Percentiles rank a stretch among this genome's conserved stretches.
Conservation (phyloP, 2,113 vertebrate genomes). For the Strix uralensis region DNA sequence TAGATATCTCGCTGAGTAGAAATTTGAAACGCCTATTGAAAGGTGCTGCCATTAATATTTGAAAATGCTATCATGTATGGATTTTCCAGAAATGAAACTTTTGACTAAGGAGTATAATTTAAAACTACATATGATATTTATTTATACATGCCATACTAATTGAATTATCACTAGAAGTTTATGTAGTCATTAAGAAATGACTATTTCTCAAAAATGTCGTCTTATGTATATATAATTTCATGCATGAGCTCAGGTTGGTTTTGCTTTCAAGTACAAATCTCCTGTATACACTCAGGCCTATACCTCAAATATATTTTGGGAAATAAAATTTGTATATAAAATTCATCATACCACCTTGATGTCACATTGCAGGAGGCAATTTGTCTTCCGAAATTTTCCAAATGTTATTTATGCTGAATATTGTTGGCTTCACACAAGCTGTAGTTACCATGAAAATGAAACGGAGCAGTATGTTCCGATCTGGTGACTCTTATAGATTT, state of each 20-base stretch:
- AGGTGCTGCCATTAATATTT: neutral
- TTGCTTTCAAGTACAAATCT: neutral
- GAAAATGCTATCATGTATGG: neutral
- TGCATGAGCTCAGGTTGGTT: neutral
- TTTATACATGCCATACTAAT: neutral
- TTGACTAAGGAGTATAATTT: neutral
- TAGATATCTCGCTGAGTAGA: neutral
- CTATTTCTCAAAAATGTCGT: neutral
- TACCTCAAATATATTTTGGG: neutral
- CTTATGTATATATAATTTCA: neutral
- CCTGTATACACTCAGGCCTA: neutral
- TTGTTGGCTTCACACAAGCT: neutral
- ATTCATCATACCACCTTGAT: neutral
- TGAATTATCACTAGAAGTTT: neutral
- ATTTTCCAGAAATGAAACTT: neutral
- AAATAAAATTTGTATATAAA: neutral
- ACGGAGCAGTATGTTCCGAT: neutral
- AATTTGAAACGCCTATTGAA: neutral
- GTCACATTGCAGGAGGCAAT: neutral
- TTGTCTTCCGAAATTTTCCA: neutral
- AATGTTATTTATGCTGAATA: neutral
- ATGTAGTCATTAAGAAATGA: neutral
- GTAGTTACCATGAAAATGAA: neutral
- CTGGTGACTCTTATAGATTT: neutral
- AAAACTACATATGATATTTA: neutral